Evolutionary conservation across 1,140 invertebrate genomes (phyloP).

Genomic region (Hyphantria cunea): DNA sequence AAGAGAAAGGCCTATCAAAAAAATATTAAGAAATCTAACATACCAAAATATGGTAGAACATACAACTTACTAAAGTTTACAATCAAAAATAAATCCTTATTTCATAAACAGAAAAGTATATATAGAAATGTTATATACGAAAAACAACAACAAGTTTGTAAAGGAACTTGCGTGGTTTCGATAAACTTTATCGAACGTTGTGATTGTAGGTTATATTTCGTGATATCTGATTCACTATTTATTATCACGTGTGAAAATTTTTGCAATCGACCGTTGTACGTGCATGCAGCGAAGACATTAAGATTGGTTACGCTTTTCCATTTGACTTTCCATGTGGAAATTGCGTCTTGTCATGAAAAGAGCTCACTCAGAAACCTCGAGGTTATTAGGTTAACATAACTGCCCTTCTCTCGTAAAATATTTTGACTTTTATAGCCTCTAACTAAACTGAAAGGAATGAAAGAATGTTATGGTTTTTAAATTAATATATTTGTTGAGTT

Average conservation of each 20-base stretch:
- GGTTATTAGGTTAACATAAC: slow-evolving; percentile 69
- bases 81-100: too few species aligned
- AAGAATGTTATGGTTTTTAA: slow-evolving; percentile 13
- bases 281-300: slow-evolving; percentile 71
- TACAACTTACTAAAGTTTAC: too few species aligned
- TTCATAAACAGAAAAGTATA: too few species aligned
- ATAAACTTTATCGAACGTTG: too few species aligned
- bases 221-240: slow-evolving; percentile 27
- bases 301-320: slow-evolving; percentile 66
- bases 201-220: slow-evolving; percentile 8
- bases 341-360: slow-evolving; percentile 74
- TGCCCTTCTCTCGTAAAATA: slow-evolving; percentile 38
- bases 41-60: too few species aligned
- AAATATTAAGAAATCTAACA: too few species aligned
- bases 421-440: slow-evolving; percentile 37
- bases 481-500: background rate
- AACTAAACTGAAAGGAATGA: slow-evolving; percentile 18
- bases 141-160: too few species aligned
- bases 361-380: slow-evolving; percentile 55
- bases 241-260: slow-evolving; percentile 45
- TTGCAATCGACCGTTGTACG: slow-evolving; percentile 49
- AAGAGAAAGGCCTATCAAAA: too few species aligned
- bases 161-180: too few species aligned
- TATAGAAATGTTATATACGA: too few species aligned
- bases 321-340: slow-evolving; percentile 72